Percentiles rank a stretch among this genome's conserved stretches.
Conservation (phyloP, 2,888 invertebrate genomes). For the Catocala nupta region DNA sequence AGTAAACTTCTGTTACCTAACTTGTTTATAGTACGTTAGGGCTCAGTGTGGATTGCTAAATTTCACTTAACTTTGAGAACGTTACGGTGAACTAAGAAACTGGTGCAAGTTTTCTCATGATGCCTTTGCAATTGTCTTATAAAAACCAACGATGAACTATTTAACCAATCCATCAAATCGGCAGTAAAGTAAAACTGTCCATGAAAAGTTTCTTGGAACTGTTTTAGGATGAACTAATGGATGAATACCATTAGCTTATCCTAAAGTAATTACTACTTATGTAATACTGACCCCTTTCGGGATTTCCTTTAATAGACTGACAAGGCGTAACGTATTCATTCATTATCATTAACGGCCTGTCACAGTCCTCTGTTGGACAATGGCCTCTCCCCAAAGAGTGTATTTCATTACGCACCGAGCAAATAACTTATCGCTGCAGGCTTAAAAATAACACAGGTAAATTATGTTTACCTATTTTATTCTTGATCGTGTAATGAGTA, state of each 20-base stretch:
- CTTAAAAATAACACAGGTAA: not conserved
- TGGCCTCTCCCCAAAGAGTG: slow-evolving; percentile 6
- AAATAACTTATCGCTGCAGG: not conserved
- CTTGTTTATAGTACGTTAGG: too few relatives aligned
- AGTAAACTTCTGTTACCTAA: too few relatives aligned
- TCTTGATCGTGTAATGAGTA: too few relatives aligned
- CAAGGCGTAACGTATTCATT: slow-evolving; percentile 27
- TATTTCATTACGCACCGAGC: slow-evolving; percentile 1
- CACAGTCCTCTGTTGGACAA: slow-evolving; percentile 18
- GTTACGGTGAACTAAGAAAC: too few relatives aligned
- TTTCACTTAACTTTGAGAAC: too few relatives aligned
- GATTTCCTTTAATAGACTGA: slow-evolving; percentile 23
- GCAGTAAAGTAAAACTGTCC: not conserved
- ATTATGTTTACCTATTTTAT: not conserved
- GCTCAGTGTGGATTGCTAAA: too few relatives aligned
- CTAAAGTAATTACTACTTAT: slow-evolving; percentile 17
- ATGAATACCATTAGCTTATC: slow-evolving; percentile 14
- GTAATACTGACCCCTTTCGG: slow-evolving; percentile 16
- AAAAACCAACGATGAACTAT: too few relatives aligned
- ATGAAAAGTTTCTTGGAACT: not conserved
- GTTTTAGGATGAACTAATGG: slow-evolving; percentile 11
- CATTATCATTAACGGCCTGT: slow-evolving; percentile 25
- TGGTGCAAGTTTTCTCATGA: too few relatives aligned
- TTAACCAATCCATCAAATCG: too few relatives aligned
- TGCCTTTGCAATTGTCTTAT: too few relatives aligned